phyloP scores from a whole-genome alignment of 2,113 vertebrate species.

The Chloroceryle aenea region DNA sequence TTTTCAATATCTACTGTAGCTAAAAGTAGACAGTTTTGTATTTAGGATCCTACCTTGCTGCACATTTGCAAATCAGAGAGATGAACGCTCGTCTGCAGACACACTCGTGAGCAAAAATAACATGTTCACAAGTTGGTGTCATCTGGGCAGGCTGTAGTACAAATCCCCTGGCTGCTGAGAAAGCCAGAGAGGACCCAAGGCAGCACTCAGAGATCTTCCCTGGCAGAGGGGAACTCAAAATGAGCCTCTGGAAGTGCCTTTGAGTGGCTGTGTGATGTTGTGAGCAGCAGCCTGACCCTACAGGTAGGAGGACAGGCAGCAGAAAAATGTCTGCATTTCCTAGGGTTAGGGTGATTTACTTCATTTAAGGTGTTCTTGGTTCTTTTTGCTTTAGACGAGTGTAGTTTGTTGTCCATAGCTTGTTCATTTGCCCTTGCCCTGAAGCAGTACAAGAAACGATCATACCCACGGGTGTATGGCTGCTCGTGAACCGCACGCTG shows the following conservation, averaged over 20 bases:
- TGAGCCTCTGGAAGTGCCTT: neutral
- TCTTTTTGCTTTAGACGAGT: neutral
- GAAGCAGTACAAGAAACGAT: neutral
- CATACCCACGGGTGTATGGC: neutral
- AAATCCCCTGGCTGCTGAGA: neutral
- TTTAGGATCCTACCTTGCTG: neutral
- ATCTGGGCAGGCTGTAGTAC: neutral
- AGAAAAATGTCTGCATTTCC: neutral
- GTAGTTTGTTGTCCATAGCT: neutral
- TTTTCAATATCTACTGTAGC: neutral
- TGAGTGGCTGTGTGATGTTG: neutral
- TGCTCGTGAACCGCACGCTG: neutral
- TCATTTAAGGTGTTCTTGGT: neutral
- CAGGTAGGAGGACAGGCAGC: neutral
- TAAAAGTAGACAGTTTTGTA: constrained; percentile 20
- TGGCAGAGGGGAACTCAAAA: neutral
- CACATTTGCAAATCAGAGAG: neutral
- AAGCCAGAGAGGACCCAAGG: neutral
- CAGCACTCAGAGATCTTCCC: neutral
- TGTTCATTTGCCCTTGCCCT: neutral
- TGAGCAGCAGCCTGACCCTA: neutral
- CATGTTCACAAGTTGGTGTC: neutral
- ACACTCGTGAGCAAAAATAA: neutral
- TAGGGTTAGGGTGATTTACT: neutral
- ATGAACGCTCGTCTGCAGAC: neutral